phyloP scores from a whole-genome alignment of 2,888 invertebrate genomes.

The Scotopteryx bipunctaria region DNA sequence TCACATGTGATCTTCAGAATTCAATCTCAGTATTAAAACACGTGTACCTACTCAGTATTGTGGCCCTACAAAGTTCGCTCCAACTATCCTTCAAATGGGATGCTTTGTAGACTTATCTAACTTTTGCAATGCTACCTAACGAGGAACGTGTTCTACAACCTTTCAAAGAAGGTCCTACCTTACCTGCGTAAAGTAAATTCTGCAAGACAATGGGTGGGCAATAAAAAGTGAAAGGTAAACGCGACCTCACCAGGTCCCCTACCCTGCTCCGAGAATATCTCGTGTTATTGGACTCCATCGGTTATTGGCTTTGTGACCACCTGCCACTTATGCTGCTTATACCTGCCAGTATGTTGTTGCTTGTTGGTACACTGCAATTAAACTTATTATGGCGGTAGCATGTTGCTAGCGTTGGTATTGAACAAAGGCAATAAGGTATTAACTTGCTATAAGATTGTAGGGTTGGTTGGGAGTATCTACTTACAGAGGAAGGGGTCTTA shows the following conservation, averaged over 20 bases:
- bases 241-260: conserved; percentile 24
- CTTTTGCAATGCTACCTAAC: neutral
- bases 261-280: conserved; percentile 23
- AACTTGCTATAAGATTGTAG: too few relatives aligned
- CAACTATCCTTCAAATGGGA: neutral
- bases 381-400: conserved; percentile 4
- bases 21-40: conserved; percentile 2
- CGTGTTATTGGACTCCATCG: conserved; percentile 22
- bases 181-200: neutral
- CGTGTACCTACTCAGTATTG: neutral
- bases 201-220: conserved; percentile 11
- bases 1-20: conserved; percentile 2
- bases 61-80: neutral
- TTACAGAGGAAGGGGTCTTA: too few relatives aligned
- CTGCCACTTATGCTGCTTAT: conserved; percentile 12
- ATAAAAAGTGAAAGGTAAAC: conserved; percentile 24
- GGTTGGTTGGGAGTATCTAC: too few relatives aligned
- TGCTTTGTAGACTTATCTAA: neutral
- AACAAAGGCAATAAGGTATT: too few relatives aligned
- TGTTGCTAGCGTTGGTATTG: too few relatives aligned
- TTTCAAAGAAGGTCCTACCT: neutral
- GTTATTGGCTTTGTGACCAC: conserved; percentile 25
- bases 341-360: neutral
- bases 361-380: conserved; percentile 6
- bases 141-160: neutral